Evolutionary conservation across 2,113 vertebrate species (phyloP).

Genomic region (Rhizomys pruinosus): DNA sequence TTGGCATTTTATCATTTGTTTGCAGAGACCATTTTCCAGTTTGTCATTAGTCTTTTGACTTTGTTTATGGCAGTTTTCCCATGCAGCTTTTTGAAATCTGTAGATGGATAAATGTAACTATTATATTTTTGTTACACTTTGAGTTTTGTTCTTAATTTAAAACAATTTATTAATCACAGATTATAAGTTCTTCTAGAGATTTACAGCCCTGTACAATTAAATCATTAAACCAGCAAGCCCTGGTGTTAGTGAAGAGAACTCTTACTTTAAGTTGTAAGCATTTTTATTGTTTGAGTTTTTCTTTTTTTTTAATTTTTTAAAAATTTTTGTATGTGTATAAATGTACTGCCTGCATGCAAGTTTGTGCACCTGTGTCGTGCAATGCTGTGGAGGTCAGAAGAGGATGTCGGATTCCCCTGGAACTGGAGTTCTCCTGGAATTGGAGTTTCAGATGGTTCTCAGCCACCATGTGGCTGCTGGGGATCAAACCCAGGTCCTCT

Average conservation of each 20-base stretch:
- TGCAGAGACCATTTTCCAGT: neutral
- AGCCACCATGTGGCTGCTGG: too few species aligned
- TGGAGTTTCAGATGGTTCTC: too few species aligned
- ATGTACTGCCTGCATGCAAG: too few species aligned
- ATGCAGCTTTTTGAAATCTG: neutral
- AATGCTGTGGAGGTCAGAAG: too few species aligned
- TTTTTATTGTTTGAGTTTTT: conserved; percentile 13
- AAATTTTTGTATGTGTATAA: too few species aligned
- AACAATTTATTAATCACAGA: neutral
- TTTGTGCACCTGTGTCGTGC: too few species aligned
- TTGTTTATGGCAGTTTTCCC: neutral
- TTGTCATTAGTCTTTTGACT: conserved; percentile 15
- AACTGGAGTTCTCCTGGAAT: too few species aligned
- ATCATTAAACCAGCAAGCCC: neutral
- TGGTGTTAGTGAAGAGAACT: neutral
- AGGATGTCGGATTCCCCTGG: too few species aligned
- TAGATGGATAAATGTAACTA: neutral
- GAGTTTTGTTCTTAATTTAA: conserved; percentile 30
- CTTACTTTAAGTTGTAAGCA: conserved; percentile 46
- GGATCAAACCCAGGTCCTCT: too few species aligned
- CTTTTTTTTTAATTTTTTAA: too few species aligned
- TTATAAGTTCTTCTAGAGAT: conserved; percentile 29
- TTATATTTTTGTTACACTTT: conserved; percentile 27
- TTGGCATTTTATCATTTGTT: conserved; percentile 26
- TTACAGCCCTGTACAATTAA: conserved; percentile 13